These are phyloP conservation scores for Catagonus wagneri DNA, from an alignment of 2,113 vertebrate genomes.

Conservation along the genomic window DNA sequence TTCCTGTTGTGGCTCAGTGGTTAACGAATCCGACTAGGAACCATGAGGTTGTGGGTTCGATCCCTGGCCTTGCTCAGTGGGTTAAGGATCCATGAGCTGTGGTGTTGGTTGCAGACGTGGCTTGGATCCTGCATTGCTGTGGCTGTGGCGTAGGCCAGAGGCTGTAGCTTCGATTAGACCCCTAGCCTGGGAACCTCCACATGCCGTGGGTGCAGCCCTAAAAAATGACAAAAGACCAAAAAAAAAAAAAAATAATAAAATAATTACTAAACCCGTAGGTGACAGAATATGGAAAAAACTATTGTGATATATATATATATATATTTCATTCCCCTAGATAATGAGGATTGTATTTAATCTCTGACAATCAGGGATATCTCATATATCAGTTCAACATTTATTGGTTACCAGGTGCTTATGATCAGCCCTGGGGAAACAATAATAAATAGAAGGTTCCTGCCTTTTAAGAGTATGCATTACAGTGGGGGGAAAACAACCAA, in stretches of 20 bases:
- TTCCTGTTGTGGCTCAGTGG: too few relatives aligned
- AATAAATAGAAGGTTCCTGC: neutral
- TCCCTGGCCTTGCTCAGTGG: too few relatives aligned
- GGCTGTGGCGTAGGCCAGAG: too few relatives aligned
- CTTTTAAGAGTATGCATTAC: neutral
- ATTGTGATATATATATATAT: neutral
- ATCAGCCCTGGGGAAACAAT: neutral
- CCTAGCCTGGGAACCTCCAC: too few relatives aligned
- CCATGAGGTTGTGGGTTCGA: too few relatives aligned
- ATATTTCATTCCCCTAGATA: neutral
- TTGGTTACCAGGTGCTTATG: neutral
- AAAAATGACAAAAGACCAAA: too few relatives aligned
- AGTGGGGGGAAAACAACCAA: neutral
- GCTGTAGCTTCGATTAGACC: too few relatives aligned
- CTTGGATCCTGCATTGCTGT: too few relatives aligned
- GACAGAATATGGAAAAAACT: neutral
- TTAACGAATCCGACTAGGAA: too few relatives aligned
- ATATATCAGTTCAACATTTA: neutral
- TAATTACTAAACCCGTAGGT: neutral
- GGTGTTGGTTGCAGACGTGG: too few relatives aligned
- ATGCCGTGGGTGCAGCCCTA: too few relatives aligned
- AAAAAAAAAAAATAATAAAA: neutral
- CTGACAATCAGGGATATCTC: neutral
- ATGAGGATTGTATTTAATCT: neutral
- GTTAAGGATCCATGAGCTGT: too few relatives aligned